These are phyloP conservation scores for Diarsia dahlii DNA, from an alignment of 2,888 invertebrate genomes.

Conservation along the genomic window DNA sequence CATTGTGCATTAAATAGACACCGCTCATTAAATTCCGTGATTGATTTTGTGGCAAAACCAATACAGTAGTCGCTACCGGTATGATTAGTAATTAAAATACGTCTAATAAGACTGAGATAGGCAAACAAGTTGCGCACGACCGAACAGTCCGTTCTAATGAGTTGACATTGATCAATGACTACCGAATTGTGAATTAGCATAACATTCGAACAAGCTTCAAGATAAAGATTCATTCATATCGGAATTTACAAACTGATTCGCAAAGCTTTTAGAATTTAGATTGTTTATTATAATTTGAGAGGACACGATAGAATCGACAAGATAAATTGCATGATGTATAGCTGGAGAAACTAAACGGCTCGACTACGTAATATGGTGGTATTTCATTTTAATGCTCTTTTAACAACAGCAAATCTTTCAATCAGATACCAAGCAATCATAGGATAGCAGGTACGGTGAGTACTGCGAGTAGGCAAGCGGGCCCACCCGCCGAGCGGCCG, in stretches of 20 bases:
- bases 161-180: slow-evolving; percentile 64
- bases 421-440: slow-evolving; percentile 78
- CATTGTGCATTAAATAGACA: slow-evolving; percentile 74
- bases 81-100: slow-evolving; percentile 70
- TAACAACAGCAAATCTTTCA: slow-evolving; percentile 68
- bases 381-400: slow-evolving; percentile 50
- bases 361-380: slow-evolving; percentile 21
- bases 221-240: slow-evolving; percentile 56
- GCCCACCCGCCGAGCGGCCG: slow-evolving; percentile 85
- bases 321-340: slow-evolving; percentile 38
- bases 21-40: slow-evolving; percentile 80
- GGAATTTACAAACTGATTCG: slow-evolving; percentile 48
- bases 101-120: slow-evolving; percentile 64
- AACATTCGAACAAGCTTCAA: slow-evolving; percentile 53
- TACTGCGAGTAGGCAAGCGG: slow-evolving; percentile 68
- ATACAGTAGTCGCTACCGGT: slow-evolving; percentile 84
- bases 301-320: slow-evolving; percentile 19
- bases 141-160: slow-evolving; percentile 61
- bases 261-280: slow-evolving; percentile 43
- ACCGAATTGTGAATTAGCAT: slow-evolving; percentile 65
- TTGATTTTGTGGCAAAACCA: slow-evolving; percentile 83
- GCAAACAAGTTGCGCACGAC: slow-evolving; percentile 47
- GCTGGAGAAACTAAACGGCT: slow-evolving; percentile 34
- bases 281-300: slow-evolving; percentile 46
- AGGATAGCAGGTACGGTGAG: slow-evolving; percentile 75